Conservation (phyloP, 2,888 invertebrate genomes). For the Rhagium mordax region DNA sequence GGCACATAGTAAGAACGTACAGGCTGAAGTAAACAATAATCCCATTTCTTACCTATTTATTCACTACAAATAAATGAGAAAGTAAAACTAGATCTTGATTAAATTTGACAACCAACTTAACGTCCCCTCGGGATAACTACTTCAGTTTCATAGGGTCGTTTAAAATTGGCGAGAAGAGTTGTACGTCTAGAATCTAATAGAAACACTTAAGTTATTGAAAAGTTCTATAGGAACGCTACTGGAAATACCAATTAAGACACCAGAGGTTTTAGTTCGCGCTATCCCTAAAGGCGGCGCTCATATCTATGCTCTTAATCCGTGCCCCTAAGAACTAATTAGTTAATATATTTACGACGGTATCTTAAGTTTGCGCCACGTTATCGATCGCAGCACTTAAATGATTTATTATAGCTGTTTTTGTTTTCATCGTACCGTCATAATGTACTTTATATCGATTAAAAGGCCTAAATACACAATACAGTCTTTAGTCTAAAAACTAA, state of each 20-base stretch:
- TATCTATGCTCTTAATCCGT: slow-evolving; percentile 48
- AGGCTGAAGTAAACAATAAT: too few species aligned
- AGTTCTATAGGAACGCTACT: slow-evolving; percentile 38
- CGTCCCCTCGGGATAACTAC: neutral
- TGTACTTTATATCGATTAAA: slow-evolving; percentile 37
- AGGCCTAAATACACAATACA: slow-evolving; percentile 26
- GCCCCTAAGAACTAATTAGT: slow-evolving; percentile 46
- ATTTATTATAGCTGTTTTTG: slow-evolving; percentile 48
- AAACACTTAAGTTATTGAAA: slow-evolving; percentile 39
- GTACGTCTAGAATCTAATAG: neutral
- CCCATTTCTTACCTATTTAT: too few species aligned
- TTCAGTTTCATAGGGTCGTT: neutral
- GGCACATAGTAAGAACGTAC: too few species aligned
- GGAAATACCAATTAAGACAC: slow-evolving; percentile 45
- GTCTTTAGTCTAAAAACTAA: neutral
- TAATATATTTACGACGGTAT: slow-evolving; percentile 47
- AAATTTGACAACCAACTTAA: neutral
- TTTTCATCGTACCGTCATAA: slow-evolving; percentile 37
- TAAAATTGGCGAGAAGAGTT: slow-evolving; percentile 15
- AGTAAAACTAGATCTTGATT: neutral
- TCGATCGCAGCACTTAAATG: slow-evolving; percentile 47
- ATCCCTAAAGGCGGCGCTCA: slow-evolving; percentile 36
- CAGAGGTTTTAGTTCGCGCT: slow-evolving; percentile 40
- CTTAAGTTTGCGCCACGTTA: slow-evolving; percentile 42
- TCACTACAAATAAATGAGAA: too few species aligned